Base-by-base conservation (phyloP, 2,113 vertebrate species). In the Xenus cinereus region DNA sequence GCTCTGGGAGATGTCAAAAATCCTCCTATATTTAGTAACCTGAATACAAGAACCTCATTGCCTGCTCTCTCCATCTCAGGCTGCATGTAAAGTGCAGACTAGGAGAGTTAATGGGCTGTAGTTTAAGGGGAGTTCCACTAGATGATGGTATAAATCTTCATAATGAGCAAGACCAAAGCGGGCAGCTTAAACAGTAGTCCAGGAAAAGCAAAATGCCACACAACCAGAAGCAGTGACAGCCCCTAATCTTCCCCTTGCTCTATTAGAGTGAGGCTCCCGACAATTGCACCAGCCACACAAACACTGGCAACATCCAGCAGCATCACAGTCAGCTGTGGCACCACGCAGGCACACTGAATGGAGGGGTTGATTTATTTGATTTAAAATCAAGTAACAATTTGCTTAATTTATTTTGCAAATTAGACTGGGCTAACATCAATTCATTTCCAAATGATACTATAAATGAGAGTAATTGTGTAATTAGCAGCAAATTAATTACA, bases 91-190 rank as follows among this genome's bases (percentile, higher is more conserved):
- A 96, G 21, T 87, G 16, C 60, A 94, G 59, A 79, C 50, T 63
- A 86, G 81, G 82, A 35, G 80, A 78, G 56, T 87, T 63, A 87
- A 94, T 93, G 66, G 46, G 5, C 32, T 98, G 98, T 90, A 97
- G 94, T 97, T 96, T 93, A 89, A 76, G 26, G 21, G 12, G 7
- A 48, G 17, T 32, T 95, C 97, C 98, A 97, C 98, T 98, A 98
- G 98, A 98, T 98, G 98, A 98, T 96, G 90, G 89, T 98, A 97
- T 95, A 97, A 91, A 84, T 96, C 98, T 98, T 98, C 89, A 77
- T 83, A 97, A 98, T 95, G 95, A 95, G 86, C 78, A 67, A 30
- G 54, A 79, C 14, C 39, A 54, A 79, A 84, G 54, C 9, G 23
- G 76, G 77, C 77, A 51, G 71, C 89, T 89, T 79, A 27, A 82